A percentile compares a stretch with the other conserved stretches of the same genome.
These are phyloP conservation scores for Drosophila azteca DNA, from an alignment of 1,140 invertebrate genomes.

Conservation along the genomic window DNA sequence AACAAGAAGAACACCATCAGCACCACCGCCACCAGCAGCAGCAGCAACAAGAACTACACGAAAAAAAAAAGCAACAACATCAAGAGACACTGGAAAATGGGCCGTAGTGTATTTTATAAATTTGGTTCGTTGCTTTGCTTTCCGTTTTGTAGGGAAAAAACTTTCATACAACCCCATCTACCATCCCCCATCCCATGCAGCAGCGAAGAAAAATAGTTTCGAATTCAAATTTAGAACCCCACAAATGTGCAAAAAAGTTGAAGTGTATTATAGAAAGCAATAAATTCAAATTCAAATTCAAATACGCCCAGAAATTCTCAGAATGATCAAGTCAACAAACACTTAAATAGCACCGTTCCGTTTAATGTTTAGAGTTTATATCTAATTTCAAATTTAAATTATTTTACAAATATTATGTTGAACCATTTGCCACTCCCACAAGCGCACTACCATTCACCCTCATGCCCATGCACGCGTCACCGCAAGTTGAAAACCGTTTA, in stretches of 20 bases:
- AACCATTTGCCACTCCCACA: conserved; percentile 8
- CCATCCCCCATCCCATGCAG: conserved; percentile 18
- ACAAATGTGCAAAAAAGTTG: conserved; percentile 48
- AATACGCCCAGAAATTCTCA: conserved; percentile 15
- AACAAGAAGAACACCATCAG: conserved; percentile 53
- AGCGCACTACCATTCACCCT: neutral
- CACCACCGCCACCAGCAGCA: conserved; percentile 23
- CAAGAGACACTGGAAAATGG: conserved; percentile 33
- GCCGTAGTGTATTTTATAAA: conserved; percentile 45
- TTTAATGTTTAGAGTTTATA: conserved; percentile 14
- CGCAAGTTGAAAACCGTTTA: conserved; percentile 1
- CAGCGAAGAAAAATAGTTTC: conserved; percentile 16
- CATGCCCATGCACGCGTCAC: conserved; percentile 8
- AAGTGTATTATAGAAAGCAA: conserved; percentile 53
- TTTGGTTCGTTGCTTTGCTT: conserved; percentile 61
- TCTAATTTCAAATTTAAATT: conserved; percentile 23
- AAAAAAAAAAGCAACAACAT: conserved; percentile 17
- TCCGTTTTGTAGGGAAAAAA: conserved; percentile 46
- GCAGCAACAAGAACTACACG: conserved; percentile 29
- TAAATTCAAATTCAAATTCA: conserved; percentile 19
- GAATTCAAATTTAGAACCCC: conserved; percentile 49
- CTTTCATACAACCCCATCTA: conserved; percentile 11
- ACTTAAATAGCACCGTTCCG: neutral
- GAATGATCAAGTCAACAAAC: neutral
- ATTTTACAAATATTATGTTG: conserved; percentile 22